Conservation (phyloP, 2,888 invertebrate genomes). For the Epinotia demarniana region DNA sequence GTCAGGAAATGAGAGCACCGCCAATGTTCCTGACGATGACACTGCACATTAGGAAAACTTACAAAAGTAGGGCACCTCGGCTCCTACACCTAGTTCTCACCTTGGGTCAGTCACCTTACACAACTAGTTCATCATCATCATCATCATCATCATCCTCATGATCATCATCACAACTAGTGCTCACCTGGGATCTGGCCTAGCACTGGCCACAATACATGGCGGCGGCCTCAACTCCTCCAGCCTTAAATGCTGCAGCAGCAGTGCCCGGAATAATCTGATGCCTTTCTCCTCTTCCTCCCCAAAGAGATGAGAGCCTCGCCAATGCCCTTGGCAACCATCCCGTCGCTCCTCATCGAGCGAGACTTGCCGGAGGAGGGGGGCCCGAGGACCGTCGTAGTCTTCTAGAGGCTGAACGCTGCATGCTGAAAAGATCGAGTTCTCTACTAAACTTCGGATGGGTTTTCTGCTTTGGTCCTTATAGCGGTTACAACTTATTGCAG, state of each 20-base stretch:
- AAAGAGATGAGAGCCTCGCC: constrained; percentile 71
- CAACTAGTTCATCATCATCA: background rate
- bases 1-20: too few relatives aligned
- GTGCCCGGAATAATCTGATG: constrained; percentile 78
- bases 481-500: too few relatives aligned
- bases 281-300: constrained; percentile 80
- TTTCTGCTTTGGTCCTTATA: background rate
- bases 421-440: constrained; percentile 54
- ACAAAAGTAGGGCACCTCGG: too few relatives aligned
- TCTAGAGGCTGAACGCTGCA: constrained; percentile 78
- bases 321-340: constrained; percentile 81
- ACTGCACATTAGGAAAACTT: too few relatives aligned
- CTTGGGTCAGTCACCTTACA: background rate
- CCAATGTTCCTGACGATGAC: too few relatives aligned
- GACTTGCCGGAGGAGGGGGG: constrained; percentile 76
- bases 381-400: constrained; percentile 75
- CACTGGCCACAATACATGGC: constrained; percentile 70
- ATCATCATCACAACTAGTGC: background rate
- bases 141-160: too few relatives aligned
- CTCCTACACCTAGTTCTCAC: too few relatives aligned
- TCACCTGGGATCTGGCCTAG: constrained; percentile 77
- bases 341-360: constrained; percentile 79
- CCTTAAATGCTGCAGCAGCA: constrained; percentile 76
- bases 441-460: background rate
- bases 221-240: constrained; percentile 76